phyloP scores from a whole-genome alignment of 2,888 invertebrate genomes.

The Magallana nippona region DNA sequence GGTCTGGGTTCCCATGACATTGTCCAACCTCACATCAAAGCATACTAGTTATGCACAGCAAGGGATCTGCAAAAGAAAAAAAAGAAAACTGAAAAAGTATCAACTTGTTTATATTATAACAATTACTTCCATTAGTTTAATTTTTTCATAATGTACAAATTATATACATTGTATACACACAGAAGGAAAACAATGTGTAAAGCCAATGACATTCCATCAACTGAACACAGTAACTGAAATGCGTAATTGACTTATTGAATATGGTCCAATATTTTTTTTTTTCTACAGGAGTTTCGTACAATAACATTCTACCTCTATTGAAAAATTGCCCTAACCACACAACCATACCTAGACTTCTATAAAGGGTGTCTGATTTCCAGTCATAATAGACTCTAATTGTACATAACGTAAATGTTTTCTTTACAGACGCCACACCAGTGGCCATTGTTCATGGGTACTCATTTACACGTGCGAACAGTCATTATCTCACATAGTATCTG shows the following conservation, averaged over 20 bases:
- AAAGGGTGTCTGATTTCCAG: not conserved
- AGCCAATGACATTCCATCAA: too few species aligned
- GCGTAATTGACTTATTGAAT: too few species aligned
- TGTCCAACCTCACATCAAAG: not conserved
- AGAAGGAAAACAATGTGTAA: too few species aligned
- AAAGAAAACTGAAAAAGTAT: not conserved
- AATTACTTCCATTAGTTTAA: too few species aligned
- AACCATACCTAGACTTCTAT: not conserved
- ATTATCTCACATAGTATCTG: constrained; percentile 32
- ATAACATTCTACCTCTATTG: not conserved
- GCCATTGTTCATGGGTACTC: constrained; percentile 15
- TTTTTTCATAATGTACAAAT: too few species aligned
- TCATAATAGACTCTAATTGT: constrained; percentile 8
- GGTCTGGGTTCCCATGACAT: constrained; percentile 53
- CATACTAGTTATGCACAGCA: not conserved
- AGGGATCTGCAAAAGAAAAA: not conserved
- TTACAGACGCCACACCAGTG: not conserved
- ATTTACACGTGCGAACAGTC: constrained; percentile 26
- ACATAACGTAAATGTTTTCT: constrained; percentile 26
- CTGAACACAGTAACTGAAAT: too few species aligned
- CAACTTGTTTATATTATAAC: too few species aligned
- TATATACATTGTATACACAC: too few species aligned
- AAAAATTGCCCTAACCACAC: not conserved
- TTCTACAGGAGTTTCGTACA: not conserved
- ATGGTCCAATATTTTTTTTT: too few species aligned